phyloP scores from a whole-genome alignment of 2,888 invertebrate genomes.

The Agriopis leucophaearia region DNA sequence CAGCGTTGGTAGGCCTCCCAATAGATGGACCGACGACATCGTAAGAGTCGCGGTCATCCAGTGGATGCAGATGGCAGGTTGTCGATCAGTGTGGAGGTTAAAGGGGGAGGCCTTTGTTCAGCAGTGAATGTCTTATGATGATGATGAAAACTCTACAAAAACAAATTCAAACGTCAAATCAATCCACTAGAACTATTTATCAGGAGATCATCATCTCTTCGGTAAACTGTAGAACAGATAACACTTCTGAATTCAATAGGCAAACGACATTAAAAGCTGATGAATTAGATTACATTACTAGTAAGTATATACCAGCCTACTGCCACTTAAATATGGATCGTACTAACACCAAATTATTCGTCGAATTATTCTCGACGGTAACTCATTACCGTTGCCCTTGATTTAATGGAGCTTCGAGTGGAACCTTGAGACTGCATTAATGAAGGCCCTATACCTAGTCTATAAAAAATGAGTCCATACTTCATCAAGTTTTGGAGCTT shows the following conservation, averaged over 20 bases:
- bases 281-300: slow-evolving; percentile 12
- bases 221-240: neutral
- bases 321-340: slow-evolving; percentile 28
- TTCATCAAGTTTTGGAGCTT: slow-evolving; percentile 14
- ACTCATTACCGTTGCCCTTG: slow-evolving; percentile 38
- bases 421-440: slow-evolving; percentile 39
- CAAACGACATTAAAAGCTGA: slow-evolving; percentile 9
- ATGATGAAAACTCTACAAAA: too few species aligned
- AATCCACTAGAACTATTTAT: too few species aligned
- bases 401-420: slow-evolving; percentile 27
- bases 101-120: too few species aligned
- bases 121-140: too few species aligned
- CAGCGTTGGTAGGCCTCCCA: too few species aligned
- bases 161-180: too few species aligned
- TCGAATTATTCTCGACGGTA: slow-evolving; percentile 31
- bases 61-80: too few species aligned
- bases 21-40: too few species aligned
- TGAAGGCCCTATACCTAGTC: slow-evolving; percentile 28
- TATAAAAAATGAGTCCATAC: slow-evolving; percentile 25
- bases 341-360: slow-evolving; percentile 26
- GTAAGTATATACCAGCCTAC: slow-evolving; percentile 15
- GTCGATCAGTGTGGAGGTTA: too few species aligned
- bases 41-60: too few species aligned
- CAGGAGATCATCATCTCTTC: too few species aligned
- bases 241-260: slow-evolving; percentile 7